phyloP scores from a whole-genome alignment of 2,113 vertebrate species.

The Hiodon alosoides region DNA sequence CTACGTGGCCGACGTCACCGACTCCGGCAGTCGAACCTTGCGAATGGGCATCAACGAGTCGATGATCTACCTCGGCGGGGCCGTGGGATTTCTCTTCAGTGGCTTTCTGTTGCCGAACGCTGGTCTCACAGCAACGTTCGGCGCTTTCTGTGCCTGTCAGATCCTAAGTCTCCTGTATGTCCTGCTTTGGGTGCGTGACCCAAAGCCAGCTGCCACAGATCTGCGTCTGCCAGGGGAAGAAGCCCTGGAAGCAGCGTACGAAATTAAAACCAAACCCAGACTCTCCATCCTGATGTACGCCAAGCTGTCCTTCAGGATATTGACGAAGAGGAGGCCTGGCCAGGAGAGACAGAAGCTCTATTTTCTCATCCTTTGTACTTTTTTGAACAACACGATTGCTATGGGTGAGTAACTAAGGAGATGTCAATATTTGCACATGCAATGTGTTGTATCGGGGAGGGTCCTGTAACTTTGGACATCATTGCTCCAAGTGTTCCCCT shows the following conservation, averaged over 20 bases:
- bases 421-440: too few species aligned
- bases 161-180: slow-evolving; percentile 39
- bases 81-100: slow-evolving; percentile 44
- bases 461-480: too few species aligned
- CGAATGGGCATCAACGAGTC: slow-evolving; percentile 50
- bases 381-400: slow-evolving; percentile 45
- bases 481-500: too few species aligned
- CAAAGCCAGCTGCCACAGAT: background rate
- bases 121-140: slow-evolving; percentile 34
- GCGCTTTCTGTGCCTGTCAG: slow-evolving; percentile 36
- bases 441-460: too few species aligned
- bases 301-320: slow-evolving; percentile 33
- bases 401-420: slow-evolving; percentile 40
- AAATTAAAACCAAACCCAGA: background rate
- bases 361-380: slow-evolving; percentile 45
- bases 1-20: slow-evolving; percentile 48
- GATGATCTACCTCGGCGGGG: slow-evolving; percentile 53
- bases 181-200: slow-evolving; percentile 40
- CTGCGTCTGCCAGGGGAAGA: background rate
- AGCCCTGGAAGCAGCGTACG: background rate
- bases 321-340: slow-evolving; percentile 39
- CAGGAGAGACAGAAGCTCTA: slow-evolving; percentile 44
- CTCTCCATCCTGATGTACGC: slow-evolving; percentile 30
- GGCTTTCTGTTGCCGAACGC: slow-evolving; percentile 41
- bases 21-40: slow-evolving; percentile 35